Evolutionary conservation across 2,888 invertebrate species (phyloP).

Genomic region (Nowickia ferox): DNA sequence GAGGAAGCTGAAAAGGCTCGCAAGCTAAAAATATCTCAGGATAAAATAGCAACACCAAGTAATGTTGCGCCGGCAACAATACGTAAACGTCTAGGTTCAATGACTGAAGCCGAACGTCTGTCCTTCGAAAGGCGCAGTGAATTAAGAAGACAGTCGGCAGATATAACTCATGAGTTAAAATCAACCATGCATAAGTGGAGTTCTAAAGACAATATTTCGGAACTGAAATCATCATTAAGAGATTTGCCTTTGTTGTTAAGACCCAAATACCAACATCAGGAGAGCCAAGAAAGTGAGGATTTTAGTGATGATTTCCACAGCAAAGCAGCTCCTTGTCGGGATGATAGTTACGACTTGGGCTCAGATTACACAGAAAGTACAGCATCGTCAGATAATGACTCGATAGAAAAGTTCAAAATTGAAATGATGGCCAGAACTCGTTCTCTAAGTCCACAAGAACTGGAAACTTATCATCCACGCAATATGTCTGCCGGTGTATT

Average conservation of each 20-base stretch:
- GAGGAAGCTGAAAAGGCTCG: slow-evolving; percentile 87
- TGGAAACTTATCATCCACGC: slow-evolving; percentile 88
- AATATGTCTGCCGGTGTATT: slow-evolving; percentile 83
- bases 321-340: slow-evolving; percentile 69
- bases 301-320: slow-evolving; percentile 75
- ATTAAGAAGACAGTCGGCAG: slow-evolving; percentile 84
- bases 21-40: slow-evolving; percentile 77
- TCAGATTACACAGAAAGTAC: slow-evolving; percentile 87
- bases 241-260: slow-evolving; percentile 70
- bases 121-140: slow-evolving; percentile 84
- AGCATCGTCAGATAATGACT: slow-evolving; percentile 84
- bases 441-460: slow-evolving; percentile 84
- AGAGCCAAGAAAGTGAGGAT: slow-evolving; percentile 76
- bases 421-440: slow-evolving; percentile 81
- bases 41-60: slow-evolving; percentile 72
- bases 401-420: slow-evolving; percentile 82
- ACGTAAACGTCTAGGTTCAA: slow-evolving; percentile 84
- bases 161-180: slow-evolving; percentile 79
- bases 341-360: slow-evolving; percentile 84
- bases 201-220: slow-evolving; percentile 79
- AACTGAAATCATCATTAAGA: slow-evolving; percentile 73
- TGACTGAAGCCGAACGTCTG: slow-evolving; percentile 83
- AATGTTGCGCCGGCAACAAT: slow-evolving; percentile 74
- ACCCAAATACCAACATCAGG: slow-evolving; percentile 71
- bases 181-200: slow-evolving; percentile 78